phyloP scores from a whole-genome alignment of 2,888 invertebrate species.

The Abscondita cerata region DNA sequence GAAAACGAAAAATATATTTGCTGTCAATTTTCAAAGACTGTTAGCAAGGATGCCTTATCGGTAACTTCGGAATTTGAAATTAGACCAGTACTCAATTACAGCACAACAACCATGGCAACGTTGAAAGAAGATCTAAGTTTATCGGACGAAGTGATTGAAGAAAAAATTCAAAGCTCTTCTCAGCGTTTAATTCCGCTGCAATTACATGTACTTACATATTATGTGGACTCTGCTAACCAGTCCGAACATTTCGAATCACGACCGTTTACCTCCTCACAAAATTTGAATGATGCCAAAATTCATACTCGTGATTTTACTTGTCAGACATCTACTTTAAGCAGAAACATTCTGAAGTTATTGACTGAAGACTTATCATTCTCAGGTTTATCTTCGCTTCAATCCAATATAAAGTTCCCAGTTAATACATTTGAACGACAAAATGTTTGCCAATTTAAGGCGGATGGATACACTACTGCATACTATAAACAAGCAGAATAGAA shows the following conservation, averaged over 20 bases:
- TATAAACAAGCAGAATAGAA: neutral
- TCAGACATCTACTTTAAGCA: constrained; percentile 28
- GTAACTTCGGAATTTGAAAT: constrained; percentile 22
- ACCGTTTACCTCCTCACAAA: neutral
- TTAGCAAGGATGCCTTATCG: neutral
- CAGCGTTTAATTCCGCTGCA: too few species aligned
- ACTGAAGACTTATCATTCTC: too few species aligned
- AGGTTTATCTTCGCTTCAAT: too few species aligned
- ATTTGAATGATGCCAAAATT: neutral
- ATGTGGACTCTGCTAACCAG: neutral
- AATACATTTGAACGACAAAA: too few species aligned
- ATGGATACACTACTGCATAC: neutral
- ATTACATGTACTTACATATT: too few species aligned
- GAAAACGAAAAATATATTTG: too few species aligned
- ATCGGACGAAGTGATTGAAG: too few species aligned
- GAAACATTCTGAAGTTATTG: constrained; percentile 15
- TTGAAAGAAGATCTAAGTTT: too few species aligned
- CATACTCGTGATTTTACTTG: constrained; percentile 15
- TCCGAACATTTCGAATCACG: neutral
- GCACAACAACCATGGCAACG: neutral
- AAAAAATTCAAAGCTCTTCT: too few species aligned
- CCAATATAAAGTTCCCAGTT: too few species aligned
- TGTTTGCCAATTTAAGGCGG: too few species aligned
- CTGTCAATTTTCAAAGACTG: too few species aligned
- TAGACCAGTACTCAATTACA: constrained; percentile 14